Base-by-base conservation (phyloP, 2,888 invertebrate genomes). In the Galerucella nymphaeae region DNA sequence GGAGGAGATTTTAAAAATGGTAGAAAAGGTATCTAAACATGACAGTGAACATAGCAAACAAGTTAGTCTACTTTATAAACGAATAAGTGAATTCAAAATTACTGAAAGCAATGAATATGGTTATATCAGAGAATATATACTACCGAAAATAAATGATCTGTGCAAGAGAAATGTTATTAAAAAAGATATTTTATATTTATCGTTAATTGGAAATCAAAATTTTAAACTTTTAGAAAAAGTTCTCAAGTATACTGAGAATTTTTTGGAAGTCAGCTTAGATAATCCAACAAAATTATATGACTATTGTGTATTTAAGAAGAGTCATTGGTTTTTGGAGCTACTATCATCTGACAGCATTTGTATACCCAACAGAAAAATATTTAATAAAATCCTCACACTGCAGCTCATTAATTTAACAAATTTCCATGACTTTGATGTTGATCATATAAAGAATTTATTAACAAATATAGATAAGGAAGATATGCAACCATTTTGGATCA, bases 321-420 rank as follows among this genome's bases (percentile, higher is more conserved):
- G 79, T 48, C 85, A 86, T 77, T 87, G 87, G 87, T 77, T 87
- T 71, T 73, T 80, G 66, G 79, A 83, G 67, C 70, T 84, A 55
- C 72, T 86, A 41, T 77, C 80, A 71, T 71, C 76, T 57, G 69
- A 71, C n/a, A 66, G 74, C 70, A 38, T 70, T 20, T 66, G 74
- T 71, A 70, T 73, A 70, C 76, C 82, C 67, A 72, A 76, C 61
- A 71, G 77, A 59, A 74, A 71, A 48, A 76, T 82, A 68, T 76
- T 76, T 53, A 74, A 81, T 61, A 82, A 80, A 68, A 72, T 86
- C 5, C 61, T 77, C 6, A 74, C 80, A 41, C 71, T 84, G 55
- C 82, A 82, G 75, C 74, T 84, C 48, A 78, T 85, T 58, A 70
- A 81, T 61, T 50, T 73, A 55, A 81, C 83, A 41, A 84, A 85